Base-by-base conservation (phyloP, 2,888 invertebrate genomes). In the Hedychridium roseum region DNA sequence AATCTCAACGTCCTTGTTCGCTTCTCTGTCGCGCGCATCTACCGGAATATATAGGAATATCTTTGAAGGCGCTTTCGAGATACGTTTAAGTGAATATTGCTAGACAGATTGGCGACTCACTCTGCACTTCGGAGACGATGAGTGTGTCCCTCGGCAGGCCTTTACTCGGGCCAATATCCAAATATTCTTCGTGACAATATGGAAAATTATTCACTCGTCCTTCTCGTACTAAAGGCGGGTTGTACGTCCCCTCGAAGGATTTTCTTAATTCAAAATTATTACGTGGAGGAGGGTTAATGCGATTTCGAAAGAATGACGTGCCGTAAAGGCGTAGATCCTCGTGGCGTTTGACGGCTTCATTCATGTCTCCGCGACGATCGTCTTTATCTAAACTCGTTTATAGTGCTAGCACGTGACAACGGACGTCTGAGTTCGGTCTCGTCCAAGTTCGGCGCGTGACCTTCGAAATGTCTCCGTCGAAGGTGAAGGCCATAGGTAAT, bases 261-360 rank as follows among this genome's bases (percentile, higher is more conserved):
- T n/a, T n/a, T n/a, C n/a, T n/a, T n/a, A n/a, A n/a, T n/a, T n/a
- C n/a, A n/a, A n/a, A n/a, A n/a, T n/a, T n/a, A n/a, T n/a, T n/a
- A n/a, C n/a, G n/a, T n/a, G n/a, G n/a, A n/a, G n/a, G n/a, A n/a
- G n/a, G n/a, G n/a, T n/a, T n/a, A n/a, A n/a, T n/a, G n/a, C n/a
- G n/a, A n/a, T n/a, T n/a, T n/a, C n/a, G n/a, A n/a, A n/a, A n/a
- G n/a, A n/a, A n/a, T n/a, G n/a, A n/a, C n/a, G n/a, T n/a, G n/a
- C n/a, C n/a, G n/a, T n/a, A n/a, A n/a, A n/a, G n/a, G n/a, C 45
- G 58, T 54, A 54, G 58, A 57, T 38, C 36, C 28, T 31, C 6
- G 28, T 15, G 20, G 6, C 35, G 38, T 37, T 36, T 12, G 14
- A 11, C 26, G 31, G 15, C 32, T 54, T 57, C 54, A 57, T 57